Conservation (phyloP, 2,113 vertebrate genomes). For the Willisornis vidua region DNA sequence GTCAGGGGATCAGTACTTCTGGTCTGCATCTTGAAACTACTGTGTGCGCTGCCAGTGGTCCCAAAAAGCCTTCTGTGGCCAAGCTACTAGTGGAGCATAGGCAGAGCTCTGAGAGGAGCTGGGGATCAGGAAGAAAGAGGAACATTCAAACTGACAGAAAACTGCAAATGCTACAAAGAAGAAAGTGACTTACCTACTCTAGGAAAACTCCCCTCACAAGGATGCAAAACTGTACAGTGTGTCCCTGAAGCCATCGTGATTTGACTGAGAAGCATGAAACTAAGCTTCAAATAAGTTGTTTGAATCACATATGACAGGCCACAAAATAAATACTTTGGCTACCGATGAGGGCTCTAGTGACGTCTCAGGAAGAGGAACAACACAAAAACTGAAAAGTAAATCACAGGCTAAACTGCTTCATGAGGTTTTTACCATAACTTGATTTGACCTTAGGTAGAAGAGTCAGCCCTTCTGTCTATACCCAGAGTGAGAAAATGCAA, state of each 20-base stretch:
- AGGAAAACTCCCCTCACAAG: not conserved
- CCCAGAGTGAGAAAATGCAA: not conserved
- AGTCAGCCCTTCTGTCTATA: constrained; percentile 9
- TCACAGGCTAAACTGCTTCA: not conserved
- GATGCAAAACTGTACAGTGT: not conserved
- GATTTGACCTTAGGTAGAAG: constrained; percentile 6
- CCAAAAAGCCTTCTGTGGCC: not conserved
- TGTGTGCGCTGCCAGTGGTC: accelerated
- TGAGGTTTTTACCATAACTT: not conserved
- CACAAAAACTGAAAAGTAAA: not conserved
- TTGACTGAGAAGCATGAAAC: not conserved
- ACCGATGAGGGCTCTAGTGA: not conserved
- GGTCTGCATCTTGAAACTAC: not conserved
- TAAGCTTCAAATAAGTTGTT: not conserved
- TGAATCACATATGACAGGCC: not conserved
- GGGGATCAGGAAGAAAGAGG: not conserved
- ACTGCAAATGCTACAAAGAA: not conserved
- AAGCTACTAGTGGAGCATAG: not conserved
- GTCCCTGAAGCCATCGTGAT: not conserved
- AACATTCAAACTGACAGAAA: constrained; percentile 28
- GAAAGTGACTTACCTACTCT: not conserved
- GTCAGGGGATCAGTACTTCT: not conserved
- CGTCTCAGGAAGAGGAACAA: not conserved
- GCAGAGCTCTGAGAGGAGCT: not conserved
- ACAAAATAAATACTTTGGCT: constrained; percentile 1